phyloP scores from a whole-genome alignment of 2,888 invertebrate genomes.

The Apodemia zela region DNA sequence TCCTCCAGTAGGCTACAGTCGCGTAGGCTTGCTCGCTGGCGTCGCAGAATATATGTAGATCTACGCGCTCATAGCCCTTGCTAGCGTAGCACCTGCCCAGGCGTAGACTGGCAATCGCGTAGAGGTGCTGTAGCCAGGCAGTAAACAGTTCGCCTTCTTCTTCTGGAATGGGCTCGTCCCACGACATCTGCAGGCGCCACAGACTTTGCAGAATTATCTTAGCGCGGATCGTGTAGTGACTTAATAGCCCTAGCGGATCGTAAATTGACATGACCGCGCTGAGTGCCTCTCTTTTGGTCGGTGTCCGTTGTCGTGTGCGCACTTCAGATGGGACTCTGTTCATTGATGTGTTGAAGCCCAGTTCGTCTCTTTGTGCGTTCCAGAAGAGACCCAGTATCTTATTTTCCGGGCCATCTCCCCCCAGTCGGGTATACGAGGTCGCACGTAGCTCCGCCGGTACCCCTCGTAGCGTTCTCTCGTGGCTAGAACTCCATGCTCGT shows the following conservation, averaged over 20 bases:
- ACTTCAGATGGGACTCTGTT: not conserved
- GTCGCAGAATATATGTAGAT: not conserved
- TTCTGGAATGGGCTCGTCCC: conserved; percentile 24
- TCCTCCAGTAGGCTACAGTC: conserved; percentile 30
- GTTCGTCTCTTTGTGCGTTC: not conserved
- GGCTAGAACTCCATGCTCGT: not conserved
- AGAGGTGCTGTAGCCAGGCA: not conserved
- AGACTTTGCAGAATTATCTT: conserved; percentile 16
- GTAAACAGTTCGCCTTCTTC: not conserved
- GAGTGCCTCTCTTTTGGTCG: conserved; percentile 23
- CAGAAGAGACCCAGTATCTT: conserved; percentile 5
- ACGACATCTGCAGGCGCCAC: conserved; percentile 21
- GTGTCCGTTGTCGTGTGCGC: not conserved
- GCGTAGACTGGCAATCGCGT: not conserved
- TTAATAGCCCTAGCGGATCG: conserved; percentile 34
- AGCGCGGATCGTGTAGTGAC: conserved; percentile 15
- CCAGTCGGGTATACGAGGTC: not conserved
- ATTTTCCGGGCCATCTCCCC: not conserved
- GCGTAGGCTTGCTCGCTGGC: not conserved
- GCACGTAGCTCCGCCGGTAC: not conserved
- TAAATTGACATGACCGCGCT: conserved; percentile 38
- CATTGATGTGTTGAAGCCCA: not conserved
- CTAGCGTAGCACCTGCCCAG: not conserved
- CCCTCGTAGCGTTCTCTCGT: not conserved
- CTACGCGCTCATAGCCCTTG: not conserved